A percentile compares a stretch with the other conserved stretches of the same genome.
These are phyloP conservation scores for Yponomeuta evonymella DNA, from an alignment of 2,888 invertebrate species.

Conservation along the genomic window DNA sequence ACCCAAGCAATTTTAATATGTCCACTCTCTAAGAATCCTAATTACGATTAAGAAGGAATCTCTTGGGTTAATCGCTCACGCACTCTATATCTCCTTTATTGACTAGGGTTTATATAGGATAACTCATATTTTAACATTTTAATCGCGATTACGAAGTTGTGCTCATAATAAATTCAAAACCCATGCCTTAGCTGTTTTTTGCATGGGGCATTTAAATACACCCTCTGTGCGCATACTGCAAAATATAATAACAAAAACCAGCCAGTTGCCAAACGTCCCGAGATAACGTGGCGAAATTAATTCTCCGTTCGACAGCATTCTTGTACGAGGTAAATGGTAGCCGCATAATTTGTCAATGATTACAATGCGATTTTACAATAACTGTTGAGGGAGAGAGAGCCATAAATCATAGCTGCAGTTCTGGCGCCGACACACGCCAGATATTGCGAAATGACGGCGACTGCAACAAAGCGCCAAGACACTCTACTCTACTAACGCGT, in stretches of 20 bases:
- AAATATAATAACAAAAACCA: background rate
- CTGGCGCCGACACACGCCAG: constrained; percentile 50
- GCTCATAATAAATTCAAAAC: too few species aligned
- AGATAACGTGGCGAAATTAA: background rate
- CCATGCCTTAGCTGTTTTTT: too few species aligned
- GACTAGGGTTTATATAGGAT: too few species aligned
- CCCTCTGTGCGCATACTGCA: background rate
- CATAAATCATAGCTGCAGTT: constrained; percentile 62
- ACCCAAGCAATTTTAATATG: too few species aligned
- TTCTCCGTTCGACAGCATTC: constrained; percentile 15
- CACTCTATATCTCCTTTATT: too few species aligned
- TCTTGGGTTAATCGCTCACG: too few species aligned
- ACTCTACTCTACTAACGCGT: too few species aligned
- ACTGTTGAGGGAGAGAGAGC: constrained; percentile 25
- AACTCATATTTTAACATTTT: too few species aligned
- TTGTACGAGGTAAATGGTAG: constrained; percentile 40
- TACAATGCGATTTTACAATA: constrained; percentile 50
- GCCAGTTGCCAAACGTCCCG: background rate
- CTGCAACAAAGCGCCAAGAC: constrained; percentile 44
- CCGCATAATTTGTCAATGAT: constrained; percentile 62
- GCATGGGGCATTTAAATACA: too few species aligned
- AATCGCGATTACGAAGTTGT: too few species aligned
- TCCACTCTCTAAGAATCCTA: too few species aligned
- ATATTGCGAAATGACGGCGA: constrained; percentile 55
- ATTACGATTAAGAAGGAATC: too few species aligned